Evolutionary conservation across 2,113 vertebrate genomes (phyloP).

Genomic region (Eleginops maclovinus): DNA sequence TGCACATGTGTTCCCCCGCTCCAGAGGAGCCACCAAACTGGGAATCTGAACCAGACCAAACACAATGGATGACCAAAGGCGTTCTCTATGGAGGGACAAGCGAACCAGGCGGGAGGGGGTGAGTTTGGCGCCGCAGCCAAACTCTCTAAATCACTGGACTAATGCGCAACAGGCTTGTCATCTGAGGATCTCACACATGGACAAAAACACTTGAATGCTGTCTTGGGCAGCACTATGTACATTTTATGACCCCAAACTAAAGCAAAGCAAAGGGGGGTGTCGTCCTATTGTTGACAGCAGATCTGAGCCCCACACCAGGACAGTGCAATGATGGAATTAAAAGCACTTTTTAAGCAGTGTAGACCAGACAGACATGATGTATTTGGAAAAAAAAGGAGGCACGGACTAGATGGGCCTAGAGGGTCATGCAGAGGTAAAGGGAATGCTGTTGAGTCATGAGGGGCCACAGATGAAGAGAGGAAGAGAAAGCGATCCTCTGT

Average conservation of each 20-base stretch:
- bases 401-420: background rate
- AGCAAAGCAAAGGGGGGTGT: conserved; percentile 24
- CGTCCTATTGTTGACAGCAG: conserved; percentile 10
- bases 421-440: conserved; percentile 55
- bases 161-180: conserved; percentile 73
- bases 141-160: conserved; percentile 73
- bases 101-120: conserved; percentile 28
- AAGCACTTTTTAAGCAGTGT: conserved; percentile 19
- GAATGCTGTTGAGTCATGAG: conserved; percentile 22
- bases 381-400: background rate
- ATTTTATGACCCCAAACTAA: conserved; percentile 37
- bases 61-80: conserved; percentile 56
- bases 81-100: background rate
- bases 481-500: conserved; percentile 15
- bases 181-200: conserved; percentile 48
- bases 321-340: conserved; percentile 44
- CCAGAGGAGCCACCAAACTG: conserved; percentile 52
- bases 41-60: conserved; percentile 67
- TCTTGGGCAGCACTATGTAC: conserved; percentile 1
- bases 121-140: conserved; percentile 54
- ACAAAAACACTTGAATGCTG: conserved; percentile 15
- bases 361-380: background rate
- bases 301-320: conserved; percentile 8
- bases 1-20: conserved; percentile 59
- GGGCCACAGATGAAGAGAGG: background rate